Evolutionary conservation across 2,113 vertebrate genomes (phyloP).

Genomic region (Varanus salvator): DNA sequence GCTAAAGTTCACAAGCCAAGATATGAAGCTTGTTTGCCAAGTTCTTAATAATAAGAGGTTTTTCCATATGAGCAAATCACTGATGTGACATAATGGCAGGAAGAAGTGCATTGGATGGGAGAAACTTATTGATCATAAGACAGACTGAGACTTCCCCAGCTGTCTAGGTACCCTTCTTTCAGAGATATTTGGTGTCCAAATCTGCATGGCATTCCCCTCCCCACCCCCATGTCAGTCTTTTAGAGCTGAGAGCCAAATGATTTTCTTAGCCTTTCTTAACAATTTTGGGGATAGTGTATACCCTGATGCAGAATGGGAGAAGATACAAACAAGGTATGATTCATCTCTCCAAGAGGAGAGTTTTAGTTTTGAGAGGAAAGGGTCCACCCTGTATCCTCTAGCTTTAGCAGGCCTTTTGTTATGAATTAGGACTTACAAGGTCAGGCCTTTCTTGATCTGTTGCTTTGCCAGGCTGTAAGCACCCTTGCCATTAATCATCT

Average conservation of each 20-base stretch:
- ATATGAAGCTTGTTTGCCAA: fast-evolving
- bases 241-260: neutral
- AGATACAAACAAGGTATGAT: neutral
- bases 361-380: neutral
- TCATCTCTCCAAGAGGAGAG: neutral
- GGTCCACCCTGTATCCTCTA: neutral
- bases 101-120: constrained; percentile 36
- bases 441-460: fast-evolving
- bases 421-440: neutral
- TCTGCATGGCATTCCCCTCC: neutral
- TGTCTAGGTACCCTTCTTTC: constrained; percentile 32
- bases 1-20: neutral
- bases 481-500: fast-evolving
- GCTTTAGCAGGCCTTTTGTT: fast-evolving
- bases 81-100: constrained; percentile 14
- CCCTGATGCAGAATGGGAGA: neutral
- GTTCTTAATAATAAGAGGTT: neutral
- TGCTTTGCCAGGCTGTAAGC: neutral
- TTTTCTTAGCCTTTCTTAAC: neutral
- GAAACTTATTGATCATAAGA: constrained; percentile 32
- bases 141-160: neutral
- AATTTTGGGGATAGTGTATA: neutral
- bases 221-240: constrained; percentile 8
- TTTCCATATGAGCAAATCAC: fast-evolving
- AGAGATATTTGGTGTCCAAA: neutral